Conservation (phyloP, 2,797 vertebrate species). For the Pristis pectinata region DNA sequence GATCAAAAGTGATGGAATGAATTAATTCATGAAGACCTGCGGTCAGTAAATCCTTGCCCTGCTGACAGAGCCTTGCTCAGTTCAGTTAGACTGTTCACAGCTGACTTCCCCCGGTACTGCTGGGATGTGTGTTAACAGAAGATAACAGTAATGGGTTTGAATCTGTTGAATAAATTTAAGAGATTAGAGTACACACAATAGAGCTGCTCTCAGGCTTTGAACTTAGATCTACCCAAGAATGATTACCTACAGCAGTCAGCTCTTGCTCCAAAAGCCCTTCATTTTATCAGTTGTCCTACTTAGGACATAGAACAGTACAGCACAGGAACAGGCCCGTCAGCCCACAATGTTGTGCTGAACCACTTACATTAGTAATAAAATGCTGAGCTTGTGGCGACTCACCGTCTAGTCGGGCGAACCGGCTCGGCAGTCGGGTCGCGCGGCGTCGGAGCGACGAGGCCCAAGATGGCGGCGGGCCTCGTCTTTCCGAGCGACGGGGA, state of each 20-base stretch:
- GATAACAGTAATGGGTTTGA: slow-evolving; percentile 29
- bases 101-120: slow-evolving; percentile 31
- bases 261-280: background rate
- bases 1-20: background rate
- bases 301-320: too few relatives aligned
- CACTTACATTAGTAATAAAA: too few relatives aligned
- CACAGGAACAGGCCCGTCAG: too few relatives aligned
- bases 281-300: too few relatives aligned
- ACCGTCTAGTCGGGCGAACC: too few relatives aligned
- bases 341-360: too few relatives aligned
- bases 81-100: slow-evolving; percentile 1
- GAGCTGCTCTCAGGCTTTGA: background rate
- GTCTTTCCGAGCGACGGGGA: too few relatives aligned
- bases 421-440: too few relatives aligned
- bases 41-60: slow-evolving; percentile 18
- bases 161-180: slow-evolving; percentile 32
- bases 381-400: too few relatives aligned
- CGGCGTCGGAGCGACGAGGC: too few relatives aligned
- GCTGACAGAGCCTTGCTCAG: slow-evolving; percentile 4
- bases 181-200: slow-evolving; percentile 15
- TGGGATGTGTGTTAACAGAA: slow-evolving; percentile 4
- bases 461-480: too few relatives aligned
- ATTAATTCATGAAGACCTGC: slow-evolving; percentile 24
- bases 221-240: too few relatives aligned
- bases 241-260: background rate